Evolutionary conservation across 2,113 vertebrate genomes (phyloP).

Genomic region (Bubo bubo): DNA sequence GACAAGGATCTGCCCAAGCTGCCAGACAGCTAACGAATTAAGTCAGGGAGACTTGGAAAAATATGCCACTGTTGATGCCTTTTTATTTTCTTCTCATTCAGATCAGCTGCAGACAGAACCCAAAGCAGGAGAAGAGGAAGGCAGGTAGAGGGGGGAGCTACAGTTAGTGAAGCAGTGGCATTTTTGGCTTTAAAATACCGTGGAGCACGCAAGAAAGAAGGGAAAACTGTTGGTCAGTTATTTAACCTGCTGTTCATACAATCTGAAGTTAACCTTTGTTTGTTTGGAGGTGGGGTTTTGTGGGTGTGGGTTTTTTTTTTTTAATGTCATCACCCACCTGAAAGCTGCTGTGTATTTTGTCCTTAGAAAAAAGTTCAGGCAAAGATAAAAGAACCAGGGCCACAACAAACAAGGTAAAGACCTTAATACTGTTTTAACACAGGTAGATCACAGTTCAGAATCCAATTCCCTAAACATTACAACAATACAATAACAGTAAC

Average conservation of each 20-base stretch:
- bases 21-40: neutral
- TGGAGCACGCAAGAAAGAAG: neutral
- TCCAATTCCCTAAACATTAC: neutral
- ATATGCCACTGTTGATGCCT: neutral
- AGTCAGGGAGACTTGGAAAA: neutral
- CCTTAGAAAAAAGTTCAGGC: neutral
- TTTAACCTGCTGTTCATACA: neutral
- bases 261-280: neutral
- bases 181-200: neutral
- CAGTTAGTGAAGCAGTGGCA: neutral
- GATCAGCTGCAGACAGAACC: neutral
- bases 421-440: neutral
- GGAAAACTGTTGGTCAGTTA: neutral
- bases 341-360: neutral
- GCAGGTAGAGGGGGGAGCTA: neutral
- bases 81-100: neutral
- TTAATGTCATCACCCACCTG: neutral
- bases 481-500: neutral
- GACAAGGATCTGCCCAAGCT: neutral
- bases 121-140: neutral
- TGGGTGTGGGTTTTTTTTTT: neutral
- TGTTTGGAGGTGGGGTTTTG: neutral
- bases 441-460: neutral
- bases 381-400: rapidly evolving
- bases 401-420: neutral